These are phyloP conservation scores for Strix uralensis DNA, from an alignment of 2,113 vertebrate species.

Conservation along the genomic window DNA sequence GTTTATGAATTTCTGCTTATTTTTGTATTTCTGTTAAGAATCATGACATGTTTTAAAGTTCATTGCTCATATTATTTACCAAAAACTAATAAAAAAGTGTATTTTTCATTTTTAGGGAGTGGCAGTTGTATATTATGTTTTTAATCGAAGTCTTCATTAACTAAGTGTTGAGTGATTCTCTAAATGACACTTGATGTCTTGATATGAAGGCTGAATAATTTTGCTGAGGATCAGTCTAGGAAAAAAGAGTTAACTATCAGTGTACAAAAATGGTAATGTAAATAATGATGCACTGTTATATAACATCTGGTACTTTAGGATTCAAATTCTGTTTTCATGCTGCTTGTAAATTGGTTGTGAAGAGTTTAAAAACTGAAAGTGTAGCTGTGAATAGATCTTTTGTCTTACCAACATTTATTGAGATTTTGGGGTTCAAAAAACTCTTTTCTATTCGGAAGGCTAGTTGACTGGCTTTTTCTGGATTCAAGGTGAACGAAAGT, in stretches of 20 bases:
- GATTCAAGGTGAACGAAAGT: background rate
- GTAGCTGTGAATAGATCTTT: background rate
- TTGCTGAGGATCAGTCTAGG: background rate
- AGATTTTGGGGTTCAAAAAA: background rate
- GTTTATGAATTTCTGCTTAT: background rate
- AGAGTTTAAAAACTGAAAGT: background rate
- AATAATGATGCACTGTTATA: background rate
- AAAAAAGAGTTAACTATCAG: background rate
- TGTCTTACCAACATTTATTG: background rate
- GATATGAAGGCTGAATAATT: background rate
- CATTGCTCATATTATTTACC: background rate
- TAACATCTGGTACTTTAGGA: background rate
- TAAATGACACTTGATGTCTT: background rate
- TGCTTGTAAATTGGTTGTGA: background rate
- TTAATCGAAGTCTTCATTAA: background rate
- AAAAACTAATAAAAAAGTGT: background rate
- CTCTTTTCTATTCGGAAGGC: background rate
- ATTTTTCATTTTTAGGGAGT: background rate
- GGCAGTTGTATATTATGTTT: background rate
- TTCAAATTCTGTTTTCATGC: background rate
- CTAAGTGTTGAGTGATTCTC: background rate
- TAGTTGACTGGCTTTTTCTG: background rate
- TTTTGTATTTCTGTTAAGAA: background rate
- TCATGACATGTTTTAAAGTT: background rate
- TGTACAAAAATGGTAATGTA: background rate